Evolutionary conservation across 2,888 invertebrate species (phyloP), one percentile per base, ranked within the genome.

Genomic region (Lasioglossum zephyrum): DNA sequence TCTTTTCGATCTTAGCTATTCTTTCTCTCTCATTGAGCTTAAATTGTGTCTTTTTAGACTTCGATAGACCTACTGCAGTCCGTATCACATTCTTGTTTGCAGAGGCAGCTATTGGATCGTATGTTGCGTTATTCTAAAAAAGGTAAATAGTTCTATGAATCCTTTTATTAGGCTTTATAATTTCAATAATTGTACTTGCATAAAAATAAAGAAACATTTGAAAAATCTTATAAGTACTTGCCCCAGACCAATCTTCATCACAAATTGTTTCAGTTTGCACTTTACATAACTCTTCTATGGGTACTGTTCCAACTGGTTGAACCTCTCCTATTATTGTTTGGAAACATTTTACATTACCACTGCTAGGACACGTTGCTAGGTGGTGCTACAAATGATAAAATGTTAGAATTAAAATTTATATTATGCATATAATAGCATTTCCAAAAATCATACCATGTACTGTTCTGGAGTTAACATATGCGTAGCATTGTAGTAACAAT

Each of bases 171-270:
- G 8, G 4, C n/a, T 60, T 31, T 31, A 31, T 1, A 31, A 31
- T 31, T 31, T 31, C 31, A 31, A 31, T 31, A 31, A 31, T 0
- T 31, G 31, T 31, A 18, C 18, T 22, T 57, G 6, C 39, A 53
- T 75, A 36, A 31, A 60, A 73, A 31, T n/a, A 26, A 77, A 1
- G 73, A 57, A 11, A 36, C 39, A n/a, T 53, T 73, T 4, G 11
- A 60, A 26, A 3, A 57, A 57, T 6, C 9, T 8, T 57, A 47
- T 76, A 6, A 63, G 72, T 69, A 39, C 53, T 63, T 76, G 87
- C 87, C 13, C 82, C 85, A 4, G 60, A 57, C 89, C 88, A 88
- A n/a, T 88, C 88, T 63, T 88, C 87, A 3, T n/a, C n/a, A 4
- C 31, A 4, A 1, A 26, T 0, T 36, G 2, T 9, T 53, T 0